These are phyloP conservation scores for Hyperoplus lanceolatus DNA, from an alignment of 2,797 vertebrate genomes.

Conservation along the genomic window DNA sequence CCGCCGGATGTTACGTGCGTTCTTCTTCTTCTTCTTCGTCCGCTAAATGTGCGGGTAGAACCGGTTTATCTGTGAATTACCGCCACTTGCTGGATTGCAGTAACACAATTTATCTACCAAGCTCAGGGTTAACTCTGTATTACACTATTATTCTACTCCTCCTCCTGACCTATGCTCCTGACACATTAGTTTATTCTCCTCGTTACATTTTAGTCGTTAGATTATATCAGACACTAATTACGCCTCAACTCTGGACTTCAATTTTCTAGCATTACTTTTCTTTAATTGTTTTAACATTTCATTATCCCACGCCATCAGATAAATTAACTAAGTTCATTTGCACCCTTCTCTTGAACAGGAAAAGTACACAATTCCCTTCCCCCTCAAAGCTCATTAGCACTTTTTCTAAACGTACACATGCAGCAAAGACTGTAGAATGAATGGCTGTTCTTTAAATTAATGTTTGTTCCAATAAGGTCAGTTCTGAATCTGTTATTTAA, in stretches of 20 bases:
- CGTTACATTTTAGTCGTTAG: neutral
- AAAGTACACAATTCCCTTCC: neutral
- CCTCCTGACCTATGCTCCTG: too few relatives aligned
- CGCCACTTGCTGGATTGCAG: neutral
- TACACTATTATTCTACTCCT: neutral
- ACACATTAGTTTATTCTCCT: neutral
- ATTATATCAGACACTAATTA: neutral
- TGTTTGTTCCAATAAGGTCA: neutral
- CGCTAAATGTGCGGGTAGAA: neutral
- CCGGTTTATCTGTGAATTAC: accelerated
- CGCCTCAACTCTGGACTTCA: too few relatives aligned
- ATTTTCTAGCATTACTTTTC: neutral
- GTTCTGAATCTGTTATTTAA: neutral
- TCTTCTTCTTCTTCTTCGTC: slow-evolving; percentile 9
- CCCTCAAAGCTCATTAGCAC: neutral
- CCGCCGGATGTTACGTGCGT: slow-evolving; percentile 24
- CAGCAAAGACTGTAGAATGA: neutral
- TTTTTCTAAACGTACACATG: neutral
- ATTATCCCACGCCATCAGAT: neutral
- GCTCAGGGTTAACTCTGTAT: neutral
- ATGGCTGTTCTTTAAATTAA: neutral
- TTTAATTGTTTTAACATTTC: neutral
- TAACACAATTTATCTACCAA: too few relatives aligned
- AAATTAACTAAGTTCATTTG: neutral
- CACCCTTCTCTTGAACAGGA: neutral